phyloP scores from a whole-genome alignment of 1,140 invertebrate species.

The Drosophila pseudoananassae region DNA sequence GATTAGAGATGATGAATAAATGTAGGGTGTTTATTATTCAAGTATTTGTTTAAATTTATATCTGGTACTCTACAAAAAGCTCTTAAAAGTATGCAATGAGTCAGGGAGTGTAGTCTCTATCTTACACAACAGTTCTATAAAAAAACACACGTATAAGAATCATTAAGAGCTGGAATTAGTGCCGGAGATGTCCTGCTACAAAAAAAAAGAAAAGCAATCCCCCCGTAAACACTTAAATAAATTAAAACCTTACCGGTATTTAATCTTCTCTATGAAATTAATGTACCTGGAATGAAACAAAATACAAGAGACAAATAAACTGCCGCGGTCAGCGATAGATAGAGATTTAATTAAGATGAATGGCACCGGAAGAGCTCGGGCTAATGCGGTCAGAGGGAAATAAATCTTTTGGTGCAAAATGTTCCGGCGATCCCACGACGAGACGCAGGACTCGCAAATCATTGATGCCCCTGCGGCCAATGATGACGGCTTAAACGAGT shows the following conservation, averaged over 20 bases:
- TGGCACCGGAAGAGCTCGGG: conserved; percentile 9
- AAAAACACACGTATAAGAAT: no score
- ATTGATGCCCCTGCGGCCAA: conserved; percentile 37
- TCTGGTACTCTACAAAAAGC: no score
- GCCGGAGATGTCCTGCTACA: not conserved
- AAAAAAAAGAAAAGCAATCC: not conserved
- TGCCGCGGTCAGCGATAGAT: conserved; percentile 11
- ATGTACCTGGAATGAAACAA: conserved; percentile 3
- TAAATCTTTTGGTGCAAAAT: conserved; percentile 26
- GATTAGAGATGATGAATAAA: no score
- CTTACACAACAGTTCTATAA: no score
- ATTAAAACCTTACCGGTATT: conserved; percentile 1
- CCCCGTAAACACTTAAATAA: not conserved
- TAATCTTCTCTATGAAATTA: conserved; percentile 1
- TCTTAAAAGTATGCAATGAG: no score
- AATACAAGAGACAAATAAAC: conserved; percentile 3
- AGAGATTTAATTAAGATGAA: conserved; percentile 47
- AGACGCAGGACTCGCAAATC: conserved; percentile 26
- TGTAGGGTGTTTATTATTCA: no score
- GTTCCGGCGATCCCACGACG: not conserved
- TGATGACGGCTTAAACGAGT: conserved; percentile 50
- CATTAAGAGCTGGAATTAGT: not conserved
- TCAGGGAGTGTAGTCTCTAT: no score
- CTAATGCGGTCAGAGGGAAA: conserved; percentile 36
- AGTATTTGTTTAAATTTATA: no score